Evolutionary conservation across 2,888 invertebrate species (phyloP).

Genomic region (Euspilapteryx auroguttella): DNA sequence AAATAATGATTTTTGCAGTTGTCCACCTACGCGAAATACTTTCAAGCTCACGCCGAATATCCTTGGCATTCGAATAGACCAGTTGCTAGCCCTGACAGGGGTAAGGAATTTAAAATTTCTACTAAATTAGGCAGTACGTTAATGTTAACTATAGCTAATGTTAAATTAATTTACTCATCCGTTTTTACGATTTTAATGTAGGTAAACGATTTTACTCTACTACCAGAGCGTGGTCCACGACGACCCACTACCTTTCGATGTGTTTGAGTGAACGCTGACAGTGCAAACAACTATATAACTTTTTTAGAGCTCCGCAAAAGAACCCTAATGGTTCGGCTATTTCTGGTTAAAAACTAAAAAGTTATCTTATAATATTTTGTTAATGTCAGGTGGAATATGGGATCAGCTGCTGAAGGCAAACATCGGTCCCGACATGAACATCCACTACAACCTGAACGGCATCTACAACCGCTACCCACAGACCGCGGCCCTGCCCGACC

Average conservation of each 20-base stretch:
- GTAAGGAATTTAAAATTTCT: conserved; percentile 16
- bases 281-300: too few species aligned
- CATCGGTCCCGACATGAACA: conserved; percentile 52
- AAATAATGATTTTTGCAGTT: conserved; percentile 35
- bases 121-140: too few species aligned
- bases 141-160: too few species aligned
- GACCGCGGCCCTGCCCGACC: conserved; percentile 27
- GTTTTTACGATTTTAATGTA: too few species aligned
- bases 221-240: too few species aligned
- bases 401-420: conserved; percentile 50
- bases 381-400: conserved; percentile 40
- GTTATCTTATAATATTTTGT: neutral
- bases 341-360: neutral
- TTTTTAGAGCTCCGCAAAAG: too few species aligned
- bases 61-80: conserved; percentile 50
- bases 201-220: too few species aligned
- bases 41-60: conserved; percentile 52
- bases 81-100: conserved; percentile 35
- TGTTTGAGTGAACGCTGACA: too few species aligned
- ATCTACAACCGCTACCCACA: conserved; percentile 43
- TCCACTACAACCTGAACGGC: conserved; percentile 50
- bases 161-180: too few species aligned
- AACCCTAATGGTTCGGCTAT: too few species aligned
- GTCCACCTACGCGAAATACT: conserved; percentile 46
- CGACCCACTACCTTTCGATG: too few species aligned